phyloP scores from a whole-genome alignment of 2,888 invertebrate genomes.

The Caenorhabditis sulstoni region DNA sequence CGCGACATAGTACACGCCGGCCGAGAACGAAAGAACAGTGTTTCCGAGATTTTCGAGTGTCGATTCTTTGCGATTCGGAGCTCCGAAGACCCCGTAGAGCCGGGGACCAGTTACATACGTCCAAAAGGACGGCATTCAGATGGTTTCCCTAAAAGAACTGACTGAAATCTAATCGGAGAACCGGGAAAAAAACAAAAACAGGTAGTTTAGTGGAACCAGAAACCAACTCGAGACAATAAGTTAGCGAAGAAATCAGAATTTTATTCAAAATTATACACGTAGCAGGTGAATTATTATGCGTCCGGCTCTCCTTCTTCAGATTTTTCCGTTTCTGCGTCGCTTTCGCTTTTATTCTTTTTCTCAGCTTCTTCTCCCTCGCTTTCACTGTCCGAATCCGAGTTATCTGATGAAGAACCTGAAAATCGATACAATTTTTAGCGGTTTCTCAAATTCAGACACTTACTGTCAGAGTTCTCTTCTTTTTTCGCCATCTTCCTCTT shows the following conservation, averaged over 20 bases:
- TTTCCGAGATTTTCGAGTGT: constrained; percentile 57
- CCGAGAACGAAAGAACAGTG: constrained; percentile 39
- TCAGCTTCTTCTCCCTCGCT: constrained; percentile 6
- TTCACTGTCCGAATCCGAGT: constrained; percentile 21
- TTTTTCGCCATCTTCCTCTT: constrained; percentile 63
- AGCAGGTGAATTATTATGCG: too few species aligned
- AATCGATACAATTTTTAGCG: too few species aligned
- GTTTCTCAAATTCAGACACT: constrained; percentile 1
- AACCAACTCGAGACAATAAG: not conserved
- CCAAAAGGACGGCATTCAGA: constrained; percentile 45
- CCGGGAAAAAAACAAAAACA: not conserved
- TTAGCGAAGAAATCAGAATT: too few species aligned
- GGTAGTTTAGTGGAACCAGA: not conserved
- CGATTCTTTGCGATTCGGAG: constrained; percentile 33
- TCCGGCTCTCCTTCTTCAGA: too few species aligned
- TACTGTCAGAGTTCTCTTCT: constrained; percentile 28
- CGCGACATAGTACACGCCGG: constrained; percentile 58
- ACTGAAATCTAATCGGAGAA: not conserved
- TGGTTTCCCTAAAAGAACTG: too few species aligned
- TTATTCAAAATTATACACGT: too few species aligned
- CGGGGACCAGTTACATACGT: constrained; percentile 59
- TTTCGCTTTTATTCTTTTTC: not conserved
- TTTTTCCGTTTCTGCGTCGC: constrained; percentile 5
- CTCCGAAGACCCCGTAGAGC: constrained; percentile 60
- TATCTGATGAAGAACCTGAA: constrained; percentile 22